Conservation (phyloP, 2,113 vertebrate genomes). For the Scartelaos histophorus region DNA sequence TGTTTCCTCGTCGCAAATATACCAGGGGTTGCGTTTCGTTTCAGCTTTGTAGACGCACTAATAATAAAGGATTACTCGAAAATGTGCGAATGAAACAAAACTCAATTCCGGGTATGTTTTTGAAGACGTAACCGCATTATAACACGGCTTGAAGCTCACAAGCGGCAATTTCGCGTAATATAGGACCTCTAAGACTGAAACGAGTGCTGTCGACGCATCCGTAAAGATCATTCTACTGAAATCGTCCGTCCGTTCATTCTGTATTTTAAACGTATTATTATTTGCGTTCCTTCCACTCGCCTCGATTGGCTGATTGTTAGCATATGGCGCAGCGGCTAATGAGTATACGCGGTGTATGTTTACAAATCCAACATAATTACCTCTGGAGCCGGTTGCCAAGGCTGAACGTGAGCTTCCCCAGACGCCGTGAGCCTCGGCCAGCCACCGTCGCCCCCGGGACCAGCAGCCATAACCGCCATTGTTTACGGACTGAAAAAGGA, state of each 20-base stretch:
- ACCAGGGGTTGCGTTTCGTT: too few relatives aligned
- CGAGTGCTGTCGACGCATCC: too few relatives aligned
- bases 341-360: constrained; percentile 10
- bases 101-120: too few relatives aligned
- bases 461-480: constrained; percentile 40
- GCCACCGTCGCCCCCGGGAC: constrained; percentile 36
- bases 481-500: constrained; percentile 52
- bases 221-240: too few relatives aligned
- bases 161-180: too few relatives aligned
- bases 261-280: neutral
- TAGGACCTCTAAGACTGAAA: too few relatives aligned
- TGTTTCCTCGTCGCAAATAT: too few relatives aligned
- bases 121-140: too few relatives aligned
- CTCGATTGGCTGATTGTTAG: neutral
- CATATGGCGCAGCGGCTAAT: neutral
- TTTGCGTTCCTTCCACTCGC: neutral
- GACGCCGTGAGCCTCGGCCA: constrained; percentile 30
- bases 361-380: constrained; percentile 41
- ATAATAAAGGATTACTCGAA: too few relatives aligned
- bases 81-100: too few relatives aligned
- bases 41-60: too few relatives aligned
- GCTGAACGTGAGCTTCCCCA: constrained; percentile 33
- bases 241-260: neutral
- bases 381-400: constrained; percentile 6
- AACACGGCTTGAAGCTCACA: too few relatives aligned